These are phyloP conservation scores for Ctenicera cuprea DNA, from an alignment of 2,888 invertebrate species.

Conservation along the genomic window DNA sequence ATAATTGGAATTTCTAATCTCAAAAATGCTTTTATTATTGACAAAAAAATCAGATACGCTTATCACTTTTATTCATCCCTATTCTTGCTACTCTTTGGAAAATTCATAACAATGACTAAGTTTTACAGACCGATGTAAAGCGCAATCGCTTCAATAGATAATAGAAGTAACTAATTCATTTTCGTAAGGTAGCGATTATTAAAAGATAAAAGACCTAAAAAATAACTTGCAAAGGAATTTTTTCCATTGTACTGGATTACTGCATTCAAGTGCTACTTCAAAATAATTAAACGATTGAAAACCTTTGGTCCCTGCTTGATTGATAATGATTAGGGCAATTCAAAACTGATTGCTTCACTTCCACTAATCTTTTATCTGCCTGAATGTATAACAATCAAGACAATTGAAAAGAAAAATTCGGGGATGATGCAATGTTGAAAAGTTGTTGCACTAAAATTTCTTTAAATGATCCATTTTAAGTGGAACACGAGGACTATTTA, in stretches of 20 bases:
- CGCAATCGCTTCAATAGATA: too few relatives aligned
- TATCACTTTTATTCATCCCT: too few relatives aligned
- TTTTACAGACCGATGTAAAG: too few relatives aligned
- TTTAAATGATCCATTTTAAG: slow-evolving; percentile 18
- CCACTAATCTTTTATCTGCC: slow-evolving; percentile 12
- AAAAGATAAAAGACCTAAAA: background rate
- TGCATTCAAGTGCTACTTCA: slow-evolving; percentile 20
- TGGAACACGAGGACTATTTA: slow-evolving; percentile 8
- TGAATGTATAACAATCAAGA: slow-evolving; percentile 1
- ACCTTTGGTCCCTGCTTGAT: slow-evolving; percentile 20
- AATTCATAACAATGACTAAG: too few relatives aligned
- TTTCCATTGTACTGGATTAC: slow-evolving; percentile 11
- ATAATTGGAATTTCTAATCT: too few relatives aligned
- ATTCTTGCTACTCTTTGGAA: too few relatives aligned
- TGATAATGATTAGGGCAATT: slow-evolving; percentile 27
- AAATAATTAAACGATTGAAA: slow-evolving; percentile 8
- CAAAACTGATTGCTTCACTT: slow-evolving; percentile 7
- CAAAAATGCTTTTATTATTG: too few relatives aligned
- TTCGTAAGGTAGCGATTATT: background rate
- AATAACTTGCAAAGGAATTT: background rate
- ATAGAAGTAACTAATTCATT: background rate
- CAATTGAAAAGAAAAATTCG: slow-evolving; percentile 27
- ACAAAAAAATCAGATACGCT: too few relatives aligned
- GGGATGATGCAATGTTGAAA: slow-evolving; percentile 12
- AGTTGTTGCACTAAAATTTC: slow-evolving; percentile 14